Evolutionary conservation across 2,113 vertebrate genomes (phyloP).

Genomic region (Sarotherodon lohbergeri): DNA sequence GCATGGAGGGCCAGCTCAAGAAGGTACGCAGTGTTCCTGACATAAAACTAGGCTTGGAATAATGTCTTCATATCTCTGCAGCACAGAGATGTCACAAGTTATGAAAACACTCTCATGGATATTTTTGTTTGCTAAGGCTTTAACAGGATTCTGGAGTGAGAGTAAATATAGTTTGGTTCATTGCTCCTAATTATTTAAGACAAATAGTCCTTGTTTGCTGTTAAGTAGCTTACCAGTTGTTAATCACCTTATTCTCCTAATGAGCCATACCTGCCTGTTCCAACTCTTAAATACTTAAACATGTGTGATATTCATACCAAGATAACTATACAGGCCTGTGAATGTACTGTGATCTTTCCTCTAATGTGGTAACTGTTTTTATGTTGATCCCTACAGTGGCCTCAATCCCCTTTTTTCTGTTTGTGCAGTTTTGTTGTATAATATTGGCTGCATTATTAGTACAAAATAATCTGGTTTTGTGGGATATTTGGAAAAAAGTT

Average conservation of each 20-base stretch:
- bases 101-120: not conserved
- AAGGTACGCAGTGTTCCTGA: slow-evolving; percentile 74
- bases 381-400: not conserved
- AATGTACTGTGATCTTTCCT: not conserved
- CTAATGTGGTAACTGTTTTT: not conserved
- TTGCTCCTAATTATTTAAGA: not conserved
- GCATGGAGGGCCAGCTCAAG: slow-evolving; percentile 96
- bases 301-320: not conserved
- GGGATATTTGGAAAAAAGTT: not conserved
- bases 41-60: not conserved
- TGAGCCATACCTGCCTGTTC: not conserved
- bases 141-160: not conserved
- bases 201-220: not conserved
- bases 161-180: not conserved
- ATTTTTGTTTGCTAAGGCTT: not conserved
- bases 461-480: not conserved
- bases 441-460: not conserved
- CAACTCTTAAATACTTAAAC: not conserved
- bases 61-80: not conserved
- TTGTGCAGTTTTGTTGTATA: not conserved
- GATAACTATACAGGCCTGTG: not conserved
- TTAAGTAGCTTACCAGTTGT: not conserved
- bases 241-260: not conserved
- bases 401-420: not conserved
- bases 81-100: not conserved